phyloP scores from a whole-genome alignment of 2,797 vertebrate species.

The Sebastiscus tertius region DNA sequence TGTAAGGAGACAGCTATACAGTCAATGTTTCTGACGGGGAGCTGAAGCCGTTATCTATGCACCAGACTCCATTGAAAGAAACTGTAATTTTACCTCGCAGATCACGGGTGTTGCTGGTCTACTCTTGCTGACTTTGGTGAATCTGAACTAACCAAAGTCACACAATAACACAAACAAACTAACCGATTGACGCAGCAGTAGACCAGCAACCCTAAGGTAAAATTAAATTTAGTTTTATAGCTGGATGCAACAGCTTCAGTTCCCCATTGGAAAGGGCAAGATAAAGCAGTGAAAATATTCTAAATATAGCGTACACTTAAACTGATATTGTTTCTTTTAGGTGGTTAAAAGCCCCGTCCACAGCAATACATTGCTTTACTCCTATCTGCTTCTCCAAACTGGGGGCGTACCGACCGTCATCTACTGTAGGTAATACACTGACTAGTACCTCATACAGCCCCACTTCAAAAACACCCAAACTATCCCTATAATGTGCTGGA shows the following conservation, averaged over 20 bases:
- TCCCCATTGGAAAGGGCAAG: too few relatives aligned
- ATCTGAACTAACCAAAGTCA: not conserved
- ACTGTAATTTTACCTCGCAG: not conserved
- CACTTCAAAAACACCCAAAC: not conserved
- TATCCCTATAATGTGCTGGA: slow-evolving; percentile 6
- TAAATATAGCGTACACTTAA: too few relatives aligned
- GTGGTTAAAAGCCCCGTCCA: too few relatives aligned
- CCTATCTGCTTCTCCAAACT: not conserved
- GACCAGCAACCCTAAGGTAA: not conserved
- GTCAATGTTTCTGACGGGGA: not conserved
- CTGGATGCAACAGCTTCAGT: not conserved
- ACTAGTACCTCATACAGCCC: not conserved
- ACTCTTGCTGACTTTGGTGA: not conserved
- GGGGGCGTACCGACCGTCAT: not conserved
- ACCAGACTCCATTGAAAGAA: not conserved
- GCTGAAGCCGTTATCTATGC: too few relatives aligned
- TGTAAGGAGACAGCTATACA: not conserved
- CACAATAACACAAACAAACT: not conserved
- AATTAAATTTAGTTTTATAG: not conserved
- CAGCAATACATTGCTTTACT: not conserved
- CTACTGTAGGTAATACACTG: not conserved
- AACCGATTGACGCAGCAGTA: not conserved
- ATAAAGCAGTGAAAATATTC: too few relatives aligned
- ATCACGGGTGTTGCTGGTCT: not conserved
- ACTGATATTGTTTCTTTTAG: too few relatives aligned